Percentiles rank a stretch among this genome's conserved stretches.
These are phyloP conservation scores for Drosophila gaucha DNA, from an alignment of 2,888 invertebrate genomes.

Conservation along the genomic window DNA sequence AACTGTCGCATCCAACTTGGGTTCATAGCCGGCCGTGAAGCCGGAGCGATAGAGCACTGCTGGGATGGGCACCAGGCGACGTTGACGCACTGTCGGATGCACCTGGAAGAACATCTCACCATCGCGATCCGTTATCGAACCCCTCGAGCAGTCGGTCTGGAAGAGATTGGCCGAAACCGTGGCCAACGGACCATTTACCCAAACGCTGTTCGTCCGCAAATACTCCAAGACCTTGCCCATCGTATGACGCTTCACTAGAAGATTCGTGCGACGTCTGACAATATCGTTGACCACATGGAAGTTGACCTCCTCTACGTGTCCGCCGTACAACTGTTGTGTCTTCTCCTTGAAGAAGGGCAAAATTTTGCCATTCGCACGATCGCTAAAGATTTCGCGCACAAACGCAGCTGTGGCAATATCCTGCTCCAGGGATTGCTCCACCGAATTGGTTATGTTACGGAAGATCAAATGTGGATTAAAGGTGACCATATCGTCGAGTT, in stretches of 20 bases:
- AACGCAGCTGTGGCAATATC: slow-evolving; percentile 93
- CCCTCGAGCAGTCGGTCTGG: slow-evolving; percentile 91
- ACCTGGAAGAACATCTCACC: slow-evolving; percentile 95
- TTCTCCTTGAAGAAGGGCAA: slow-evolving; percentile 95
- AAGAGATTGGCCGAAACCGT: slow-evolving; percentile 93
- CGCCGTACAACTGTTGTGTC: slow-evolving; percentile 94
- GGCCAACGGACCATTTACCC: slow-evolving; percentile 91
- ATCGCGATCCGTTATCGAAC: slow-evolving; percentile 91
- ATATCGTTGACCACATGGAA: slow-evolving; percentile 93
- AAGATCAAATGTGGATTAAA: slow-evolving; percentile 95
- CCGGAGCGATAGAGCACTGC: slow-evolving; percentile 91
- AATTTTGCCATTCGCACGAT: slow-evolving; percentile 91
- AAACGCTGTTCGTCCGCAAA: slow-evolving; percentile 89
- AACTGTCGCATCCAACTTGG: slow-evolving; percentile 92
- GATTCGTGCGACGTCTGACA: slow-evolving; percentile 92
- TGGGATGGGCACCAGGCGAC: slow-evolving; percentile 92
- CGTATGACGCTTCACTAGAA: slow-evolving; percentile 91
- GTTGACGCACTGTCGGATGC: slow-evolving; percentile 91
- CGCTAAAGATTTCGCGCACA: slow-evolving; percentile 93
- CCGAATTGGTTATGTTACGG: slow-evolving; percentile 93
- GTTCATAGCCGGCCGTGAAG: slow-evolving; percentile 94
- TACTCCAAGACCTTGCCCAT: slow-evolving; percentile 91
- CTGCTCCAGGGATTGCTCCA: slow-evolving; percentile 88
- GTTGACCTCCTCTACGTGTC: slow-evolving; percentile 93
- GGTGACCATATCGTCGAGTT: slow-evolving; percentile 94